Base-by-base conservation (phyloP, 2,113 vertebrate species). In the Nycticryphes semicollaris region DNA sequence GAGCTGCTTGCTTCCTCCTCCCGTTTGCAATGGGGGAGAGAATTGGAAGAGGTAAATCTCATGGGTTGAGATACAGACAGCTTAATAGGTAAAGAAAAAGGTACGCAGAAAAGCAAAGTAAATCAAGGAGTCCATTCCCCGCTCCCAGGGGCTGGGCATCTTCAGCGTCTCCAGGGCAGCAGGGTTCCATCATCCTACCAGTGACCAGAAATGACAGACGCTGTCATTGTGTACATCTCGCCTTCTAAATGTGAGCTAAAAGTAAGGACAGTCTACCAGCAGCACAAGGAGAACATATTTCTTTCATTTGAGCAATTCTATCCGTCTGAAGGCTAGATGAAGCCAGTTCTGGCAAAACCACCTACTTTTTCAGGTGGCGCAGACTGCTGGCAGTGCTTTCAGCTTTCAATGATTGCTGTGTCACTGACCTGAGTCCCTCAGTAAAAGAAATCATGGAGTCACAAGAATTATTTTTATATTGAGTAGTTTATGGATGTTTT, bases 311-410 rank as follows among this genome's bases (percentile, higher is more conserved):
- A n/a, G n/a, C n/a, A n/a, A n/a, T n/a, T n/a, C n/a, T n/a, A n/a
- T n/a, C n/a, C n/a, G n/a, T n/a, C n/a, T n/a, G n/a, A n/a, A n/a
- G n/a, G n/a, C n/a, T n/a, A n/a, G n/a, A n/a, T n/a, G n/a, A n/a
- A 43, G 47, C 19, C 18, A 22, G 22, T 50, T 77, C 73, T 45
- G 60, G 68, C 30, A 25, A 81, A 82, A 21, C 35, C 45, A 35
- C 10, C 21, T 17, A 4, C 31, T 50, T 67, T 20, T 8, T 22
- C 62, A 33, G 35, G 7, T 4, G 1, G 60, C 37, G 0, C 2
- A 50, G 48, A 12, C 21, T 39, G 33, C 30, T 39, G 7, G 0
- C 14, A 12, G 43, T 7, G 23, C 51, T 68, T 41, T 67, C 67
- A 89, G 28, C 21, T 59, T 35, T 18, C 37, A 25, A 20, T 56